Evolutionary conservation across 2,113 vertebrate species (phyloP).

Genomic region (Suncus etruscus): DNA sequence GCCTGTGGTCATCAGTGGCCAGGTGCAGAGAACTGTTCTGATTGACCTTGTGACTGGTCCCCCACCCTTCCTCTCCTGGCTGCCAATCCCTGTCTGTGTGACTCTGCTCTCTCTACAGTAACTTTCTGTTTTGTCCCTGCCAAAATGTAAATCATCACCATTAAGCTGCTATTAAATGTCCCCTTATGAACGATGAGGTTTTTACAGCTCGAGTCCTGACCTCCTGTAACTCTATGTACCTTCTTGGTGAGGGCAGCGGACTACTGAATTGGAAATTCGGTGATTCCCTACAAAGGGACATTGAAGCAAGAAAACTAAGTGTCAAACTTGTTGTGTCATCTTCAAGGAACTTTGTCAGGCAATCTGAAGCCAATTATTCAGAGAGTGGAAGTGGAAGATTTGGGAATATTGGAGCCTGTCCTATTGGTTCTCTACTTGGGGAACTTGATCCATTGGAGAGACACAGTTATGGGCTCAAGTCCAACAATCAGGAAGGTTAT

Average conservation of each 20-base stretch:
- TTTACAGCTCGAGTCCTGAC: not conserved
- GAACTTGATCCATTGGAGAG: conserved; percentile 45
- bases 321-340: not conserved
- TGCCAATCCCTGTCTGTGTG: not conserved
- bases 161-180: not conserved
- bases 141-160: not conserved
- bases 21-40: not conserved
- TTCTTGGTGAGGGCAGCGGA: not conserved
- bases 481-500: conserved; percentile 51
- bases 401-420: not conserved
- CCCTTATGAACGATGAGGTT: not conserved
- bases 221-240: not conserved
- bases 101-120: not conserved
- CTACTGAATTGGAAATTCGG: not conserved
- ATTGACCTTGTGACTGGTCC: not conserved
- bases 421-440: not conserved
- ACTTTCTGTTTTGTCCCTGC: not conserved
- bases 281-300: not conserved
- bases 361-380: not conserved
- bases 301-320: not conserved
- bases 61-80: not conserved
- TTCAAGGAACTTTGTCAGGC: not conserved
- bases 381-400: not conserved
- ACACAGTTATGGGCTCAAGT: not conserved
- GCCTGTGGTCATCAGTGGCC: not conserved